Conservation (phyloP, 2,113 vertebrate species). For the Sula dactylatra region DNA sequence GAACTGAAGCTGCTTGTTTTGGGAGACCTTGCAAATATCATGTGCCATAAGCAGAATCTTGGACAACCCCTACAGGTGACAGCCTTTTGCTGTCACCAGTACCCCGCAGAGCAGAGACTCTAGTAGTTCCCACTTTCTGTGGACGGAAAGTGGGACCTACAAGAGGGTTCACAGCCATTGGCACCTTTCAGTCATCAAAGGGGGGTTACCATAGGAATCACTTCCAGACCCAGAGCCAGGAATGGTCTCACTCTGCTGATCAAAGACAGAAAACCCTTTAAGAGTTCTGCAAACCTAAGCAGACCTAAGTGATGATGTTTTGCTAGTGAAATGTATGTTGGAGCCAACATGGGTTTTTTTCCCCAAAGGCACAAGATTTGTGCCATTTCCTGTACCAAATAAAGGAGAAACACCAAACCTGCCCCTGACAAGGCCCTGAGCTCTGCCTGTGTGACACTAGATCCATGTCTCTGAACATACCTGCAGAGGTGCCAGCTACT, state of each 20-base stretch:
- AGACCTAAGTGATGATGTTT: not conserved
- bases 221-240: not conserved
- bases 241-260: not conserved
- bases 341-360: rapidly evolving
- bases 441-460: not conserved
- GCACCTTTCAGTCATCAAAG: not conserved
- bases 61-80: not conserved
- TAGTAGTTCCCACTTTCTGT: not conserved
- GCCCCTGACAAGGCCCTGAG: not conserved
- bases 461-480: not conserved
- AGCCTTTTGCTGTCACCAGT: not conserved
- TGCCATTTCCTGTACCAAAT: not conserved
- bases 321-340: not conserved
- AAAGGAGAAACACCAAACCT: not conserved
- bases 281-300: not conserved
- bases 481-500: not conserved
- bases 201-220: not conserved
- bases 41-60: not conserved
- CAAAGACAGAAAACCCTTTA: not conserved
- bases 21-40: not conserved
- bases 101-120: not conserved
- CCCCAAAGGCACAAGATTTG: not conserved
- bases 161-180: not conserved
- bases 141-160: not conserved
- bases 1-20: not conserved